Percentiles rank a stretch among this genome's conserved stretches.
Evolutionary conservation across 2,888 invertebrate genomes (phyloP).

Genomic region (Drosophila paranaensis): DNA sequence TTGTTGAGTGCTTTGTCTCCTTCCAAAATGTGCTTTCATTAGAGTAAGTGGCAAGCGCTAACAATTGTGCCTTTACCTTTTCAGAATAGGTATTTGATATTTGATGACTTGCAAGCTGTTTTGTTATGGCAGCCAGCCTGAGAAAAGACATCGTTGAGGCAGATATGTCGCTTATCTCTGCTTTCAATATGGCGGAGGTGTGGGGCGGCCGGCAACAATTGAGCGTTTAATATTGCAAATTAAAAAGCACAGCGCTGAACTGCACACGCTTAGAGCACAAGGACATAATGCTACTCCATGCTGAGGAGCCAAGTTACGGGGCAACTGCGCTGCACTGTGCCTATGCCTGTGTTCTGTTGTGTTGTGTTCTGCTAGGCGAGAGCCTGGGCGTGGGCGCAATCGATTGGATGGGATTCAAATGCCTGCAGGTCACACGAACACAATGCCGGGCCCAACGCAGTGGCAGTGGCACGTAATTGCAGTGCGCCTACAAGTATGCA

Average conservation of each 20-base stretch:
- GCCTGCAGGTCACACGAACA: conserved; percentile 62
- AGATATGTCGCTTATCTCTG: conserved; percentile 30
- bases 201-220: conserved; percentile 31
- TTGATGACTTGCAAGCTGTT: conserved; percentile 26
- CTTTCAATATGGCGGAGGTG: conserved; percentile 10
- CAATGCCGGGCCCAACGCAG: conserved; percentile 41
- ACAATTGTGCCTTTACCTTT: conserved; percentile 24
- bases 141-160: conserved; percentile 9
- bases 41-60: conserved; percentile 25
- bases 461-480: conserved; percentile 68
- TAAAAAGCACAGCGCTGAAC: conserved; percentile 33
- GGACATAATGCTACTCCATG: conserved; percentile 40
- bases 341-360: background rate
- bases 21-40: conserved; percentile 30
- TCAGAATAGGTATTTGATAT: conserved; percentile 28
- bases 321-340: conserved; percentile 12
- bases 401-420: conserved; percentile 60
- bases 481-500: conserved; percentile 65
- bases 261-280: conserved; percentile 26
- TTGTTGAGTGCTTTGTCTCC: background rate
- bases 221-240: conserved; percentile 59
- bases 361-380: conserved; percentile 17
- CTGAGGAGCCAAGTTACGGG: conserved; percentile 23
- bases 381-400: conserved; percentile 36
- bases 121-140: conserved; percentile 19